Percentiles rank a stretch among this genome's conserved stretches.
Conservation (phyloP, 2,113 vertebrate species). For the Callospermophilus lateralis region DNA sequence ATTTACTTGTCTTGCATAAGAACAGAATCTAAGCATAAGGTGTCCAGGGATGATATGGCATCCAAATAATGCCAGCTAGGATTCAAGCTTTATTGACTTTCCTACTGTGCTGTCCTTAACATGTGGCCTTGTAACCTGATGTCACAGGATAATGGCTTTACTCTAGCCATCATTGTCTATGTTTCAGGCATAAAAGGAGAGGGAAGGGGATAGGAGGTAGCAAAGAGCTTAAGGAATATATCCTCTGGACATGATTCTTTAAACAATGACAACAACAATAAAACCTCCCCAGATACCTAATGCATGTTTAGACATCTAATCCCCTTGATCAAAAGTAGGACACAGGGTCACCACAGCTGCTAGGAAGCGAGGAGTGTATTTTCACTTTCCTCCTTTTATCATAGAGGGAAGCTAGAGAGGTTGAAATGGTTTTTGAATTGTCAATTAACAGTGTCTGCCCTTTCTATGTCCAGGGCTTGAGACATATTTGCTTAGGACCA, state of each 20-base stretch:
- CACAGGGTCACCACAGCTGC: background rate
- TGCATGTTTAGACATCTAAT: background rate
- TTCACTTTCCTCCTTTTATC: background rate
- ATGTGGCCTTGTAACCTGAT: background rate
- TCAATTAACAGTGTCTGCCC: background rate
- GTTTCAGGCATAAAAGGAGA: background rate
- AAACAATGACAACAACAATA: too few species aligned
- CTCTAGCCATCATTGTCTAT: background rate
- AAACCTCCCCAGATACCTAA: background rate
- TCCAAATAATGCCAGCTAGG: background rate
- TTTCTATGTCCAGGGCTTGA: background rate
- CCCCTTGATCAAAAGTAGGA: background rate
- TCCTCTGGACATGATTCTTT: background rate
- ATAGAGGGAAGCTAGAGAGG: background rate
- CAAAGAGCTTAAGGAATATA: background rate
- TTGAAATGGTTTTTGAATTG: background rate
- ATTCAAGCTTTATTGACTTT: background rate
- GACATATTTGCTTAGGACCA: background rate
- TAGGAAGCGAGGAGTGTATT: background rate
- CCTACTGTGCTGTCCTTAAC: background rate
- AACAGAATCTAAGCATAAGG: background rate
- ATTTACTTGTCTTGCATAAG: background rate
- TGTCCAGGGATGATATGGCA: background rate
- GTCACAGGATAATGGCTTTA: background rate
- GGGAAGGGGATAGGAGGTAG: background rate